phyloP scores from a whole-genome alignment of 2,888 invertebrate species.

The Tipula confusa region DNA sequence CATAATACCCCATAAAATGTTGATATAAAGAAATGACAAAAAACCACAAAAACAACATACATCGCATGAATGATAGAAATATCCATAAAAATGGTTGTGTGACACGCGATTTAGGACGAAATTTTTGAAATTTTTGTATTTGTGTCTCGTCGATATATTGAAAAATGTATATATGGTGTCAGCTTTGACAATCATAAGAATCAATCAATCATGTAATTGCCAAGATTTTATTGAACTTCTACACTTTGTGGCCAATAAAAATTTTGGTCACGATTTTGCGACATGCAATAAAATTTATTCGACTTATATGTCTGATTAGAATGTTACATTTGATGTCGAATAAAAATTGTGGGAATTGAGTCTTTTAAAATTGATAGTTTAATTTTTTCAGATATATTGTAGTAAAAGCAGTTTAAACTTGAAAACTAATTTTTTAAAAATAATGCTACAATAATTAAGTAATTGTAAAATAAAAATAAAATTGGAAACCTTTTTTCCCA shows the following conservation, averaged over 20 bases:
- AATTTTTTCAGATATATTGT: too few relatives aligned
- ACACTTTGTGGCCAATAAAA: not conserved
- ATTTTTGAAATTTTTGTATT: not conserved
- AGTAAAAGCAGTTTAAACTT: too few relatives aligned
- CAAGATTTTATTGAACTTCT: not conserved
- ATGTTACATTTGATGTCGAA: not conserved
- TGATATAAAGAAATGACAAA: not conserved
- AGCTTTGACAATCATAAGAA: not conserved
- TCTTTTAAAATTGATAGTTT: too few relatives aligned
- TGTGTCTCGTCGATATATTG: not conserved
- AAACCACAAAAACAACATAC: not conserved
- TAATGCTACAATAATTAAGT: too few relatives aligned
- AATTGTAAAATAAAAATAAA: too few relatives aligned
- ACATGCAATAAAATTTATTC: not conserved
- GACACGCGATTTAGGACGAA: not conserved
- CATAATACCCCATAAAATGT: conserved; percentile 3
- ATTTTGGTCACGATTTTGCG: not conserved
- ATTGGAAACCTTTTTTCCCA: too few relatives aligned
- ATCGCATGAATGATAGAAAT: not conserved
- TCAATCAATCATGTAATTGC: not conserved
- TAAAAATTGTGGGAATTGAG: too few relatives aligned
- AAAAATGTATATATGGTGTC: not conserved
- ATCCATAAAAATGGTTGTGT: not conserved
- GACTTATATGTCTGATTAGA: not conserved
- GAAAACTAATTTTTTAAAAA: too few relatives aligned